Conservation (phyloP, 2,113 vertebrate species). For the Rhabdomys dilectus region DNA sequence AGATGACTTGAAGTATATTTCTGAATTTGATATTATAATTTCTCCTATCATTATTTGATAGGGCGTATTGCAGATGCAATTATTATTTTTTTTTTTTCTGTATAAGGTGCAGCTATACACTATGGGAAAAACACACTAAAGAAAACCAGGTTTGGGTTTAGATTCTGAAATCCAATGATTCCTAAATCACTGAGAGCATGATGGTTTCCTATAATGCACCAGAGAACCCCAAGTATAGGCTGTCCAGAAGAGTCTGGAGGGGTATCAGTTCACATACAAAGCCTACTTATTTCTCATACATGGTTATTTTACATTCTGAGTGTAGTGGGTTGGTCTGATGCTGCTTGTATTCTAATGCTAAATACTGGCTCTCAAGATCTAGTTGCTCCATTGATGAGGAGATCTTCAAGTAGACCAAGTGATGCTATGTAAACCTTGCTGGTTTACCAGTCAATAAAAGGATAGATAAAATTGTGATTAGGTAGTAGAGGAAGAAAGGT, state of each 20-base stretch:
- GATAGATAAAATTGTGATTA: no score
- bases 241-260: neutral
- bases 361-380: no score
- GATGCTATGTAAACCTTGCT: no score
- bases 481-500: no score
- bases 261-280: neutral
- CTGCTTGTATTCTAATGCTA: no score
- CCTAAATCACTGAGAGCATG: neutral
- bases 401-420: no score
- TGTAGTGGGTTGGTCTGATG: no score
- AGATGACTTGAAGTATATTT: slow-evolving; percentile 30
- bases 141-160: neutral
- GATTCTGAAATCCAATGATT: neutral
- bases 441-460: no score
- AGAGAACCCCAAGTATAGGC: neutral
- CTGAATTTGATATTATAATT: slow-evolving; percentile 44
- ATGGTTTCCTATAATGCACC: neutral
- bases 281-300: neutral
- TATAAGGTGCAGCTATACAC: neutral
- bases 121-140: neutral
- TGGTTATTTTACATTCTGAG: neutral
- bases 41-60: slow-evolving; percentile 7
- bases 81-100: neutral
- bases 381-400: no score
- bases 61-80: neutral